A percentile compares a stretch with the other conserved stretches of the same genome.
These are phyloP conservation scores for Pterois miles DNA, from an alignment of 2,797 vertebrate genomes.

Conservation along the genomic window DNA sequence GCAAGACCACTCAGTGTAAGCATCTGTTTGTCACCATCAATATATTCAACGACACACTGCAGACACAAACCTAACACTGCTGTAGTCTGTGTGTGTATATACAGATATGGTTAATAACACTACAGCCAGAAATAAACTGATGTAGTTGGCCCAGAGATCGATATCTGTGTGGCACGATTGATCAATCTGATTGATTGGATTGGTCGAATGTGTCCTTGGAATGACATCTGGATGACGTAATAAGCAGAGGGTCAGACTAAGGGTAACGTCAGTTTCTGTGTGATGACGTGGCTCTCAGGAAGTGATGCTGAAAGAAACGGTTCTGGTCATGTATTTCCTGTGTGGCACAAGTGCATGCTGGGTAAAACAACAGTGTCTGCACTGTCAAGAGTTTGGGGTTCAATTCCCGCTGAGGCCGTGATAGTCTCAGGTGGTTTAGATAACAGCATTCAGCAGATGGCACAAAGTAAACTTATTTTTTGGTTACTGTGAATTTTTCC, in stretches of 20 bases:
- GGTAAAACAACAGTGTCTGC: background rate
- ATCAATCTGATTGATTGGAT: slow-evolving; percentile 55
- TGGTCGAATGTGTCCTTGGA: slow-evolving; percentile 38
- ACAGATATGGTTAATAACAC: background rate
- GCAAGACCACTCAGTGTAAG: background rate
- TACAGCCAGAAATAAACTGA: background rate
- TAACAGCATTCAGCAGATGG: background rate
- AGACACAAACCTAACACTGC: background rate
- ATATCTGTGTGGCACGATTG: slow-evolving; percentile 27
- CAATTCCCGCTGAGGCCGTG: background rate
- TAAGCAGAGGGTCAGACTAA: background rate
- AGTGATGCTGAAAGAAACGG: background rate
- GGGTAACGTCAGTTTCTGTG: background rate
- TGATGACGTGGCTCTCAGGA: background rate
- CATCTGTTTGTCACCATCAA: background rate
- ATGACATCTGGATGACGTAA: slow-evolving; percentile 39
- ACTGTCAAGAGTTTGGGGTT: background rate
- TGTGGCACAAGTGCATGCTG: slow-evolving; percentile 20
- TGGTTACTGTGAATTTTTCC: background rate
- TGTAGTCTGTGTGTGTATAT: background rate
- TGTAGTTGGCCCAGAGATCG: background rate
- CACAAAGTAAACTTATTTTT: background rate
- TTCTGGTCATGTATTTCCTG: background rate
- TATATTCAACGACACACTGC: background rate
- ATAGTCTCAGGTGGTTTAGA: slow-evolving; percentile 9